phyloP scores from a whole-genome alignment of 92 coral and sea anemone genomes.

The Heteractis magnifica region DNA sequence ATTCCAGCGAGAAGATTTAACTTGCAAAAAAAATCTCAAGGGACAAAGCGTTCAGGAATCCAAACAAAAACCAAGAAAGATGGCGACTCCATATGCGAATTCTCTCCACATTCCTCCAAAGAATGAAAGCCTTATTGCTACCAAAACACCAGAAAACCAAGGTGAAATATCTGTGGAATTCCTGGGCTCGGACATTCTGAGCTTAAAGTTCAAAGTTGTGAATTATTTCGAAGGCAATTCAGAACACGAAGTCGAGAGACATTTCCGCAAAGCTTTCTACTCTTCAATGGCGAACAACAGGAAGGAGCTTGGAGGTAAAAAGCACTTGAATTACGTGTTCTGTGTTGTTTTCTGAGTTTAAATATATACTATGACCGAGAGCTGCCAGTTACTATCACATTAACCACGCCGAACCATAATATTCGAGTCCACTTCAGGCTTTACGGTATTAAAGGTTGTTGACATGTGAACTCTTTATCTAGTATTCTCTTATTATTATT shows the following conservation, averaged over 20 bases:
- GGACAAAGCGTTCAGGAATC: not conserved
- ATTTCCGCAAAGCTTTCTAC: conserved; percentile 34
- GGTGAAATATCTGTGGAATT: conserved; percentile 44
- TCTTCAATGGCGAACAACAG: conserved; percentile 19
- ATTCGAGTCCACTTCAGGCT: too few relatives aligned
- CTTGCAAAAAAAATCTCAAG: conserved; percentile 5
- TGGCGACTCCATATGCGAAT: conserved; percentile 31
- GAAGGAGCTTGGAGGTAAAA: not conserved
- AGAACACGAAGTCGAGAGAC: conserved; percentile 44
- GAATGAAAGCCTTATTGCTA: conserved; percentile 25
- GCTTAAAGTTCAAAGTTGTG: conserved; percentile 31
- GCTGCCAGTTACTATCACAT: too few relatives aligned
- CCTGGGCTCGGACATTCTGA: conserved; percentile 33
- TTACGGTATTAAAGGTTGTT: too few relatives aligned
- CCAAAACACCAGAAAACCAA: conserved; percentile 22
- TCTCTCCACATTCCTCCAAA: conserved; percentile 16
- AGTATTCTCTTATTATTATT: too few relatives aligned
- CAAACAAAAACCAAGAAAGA: conserved; percentile 14
- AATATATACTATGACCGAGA: not conserved
- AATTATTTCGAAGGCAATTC: conserved; percentile 45
- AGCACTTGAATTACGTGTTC: not conserved
- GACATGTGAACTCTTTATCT: too few relatives aligned
- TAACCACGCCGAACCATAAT: too few relatives aligned
- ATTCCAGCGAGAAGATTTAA: not conserved
- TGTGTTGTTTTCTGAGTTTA: not conserved